Evolutionary conservation across 1,140 invertebrate species (phyloP), one percentile per base, ranked within the genome.

Genomic region (Drosophila ohnishii): DNA sequence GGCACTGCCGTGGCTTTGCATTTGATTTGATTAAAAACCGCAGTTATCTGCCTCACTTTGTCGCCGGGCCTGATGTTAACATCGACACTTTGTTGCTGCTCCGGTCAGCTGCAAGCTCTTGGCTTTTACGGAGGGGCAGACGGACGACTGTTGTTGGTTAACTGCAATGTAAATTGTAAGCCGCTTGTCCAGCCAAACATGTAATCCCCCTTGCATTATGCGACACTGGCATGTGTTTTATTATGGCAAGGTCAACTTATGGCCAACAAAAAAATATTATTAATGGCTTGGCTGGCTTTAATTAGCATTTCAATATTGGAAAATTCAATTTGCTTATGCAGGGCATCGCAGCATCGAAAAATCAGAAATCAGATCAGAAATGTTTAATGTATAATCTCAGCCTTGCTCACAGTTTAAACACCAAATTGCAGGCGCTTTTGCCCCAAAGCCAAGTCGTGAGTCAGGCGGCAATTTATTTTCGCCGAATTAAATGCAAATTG

Each of bases 401-500:
- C 70, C 74, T 86, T 75, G 83, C 37, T 70, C 53, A 51, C 57
- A 55, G 61, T 32, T 85, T 62, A 65, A 80, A 74, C 65, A 3
- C 69, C 74, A 82, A 87, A 81, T 81, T 81, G 74, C 58, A 44
- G 34, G 28, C 51, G 48, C 67, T 63, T 66, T 59, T 47, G 64
- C 70, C 74, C 61, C 51, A 59, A 8, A 84, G 81, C 57, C 73
- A 73, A 79, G 58, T 86, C 83, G 83, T 86, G 79, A 86, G 83
- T 86, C 84, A 86, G 84, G 78, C 76, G 64, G 72, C 84, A 86
- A 88, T 86, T 86, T 86, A 88, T 83, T 86, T 88, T 80, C 80
- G 84, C 83, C 83, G 83, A 86, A 86, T 86, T 86, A 87, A 86
- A 86, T 86, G 83, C 83, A 86, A 86, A 86, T 87, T 86, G 83